Evolutionary conservation across 1,140 invertebrate genomes (phyloP), one percentile per base, ranked within the genome.

Genomic region (Lutraria rhynchaena): DNA sequence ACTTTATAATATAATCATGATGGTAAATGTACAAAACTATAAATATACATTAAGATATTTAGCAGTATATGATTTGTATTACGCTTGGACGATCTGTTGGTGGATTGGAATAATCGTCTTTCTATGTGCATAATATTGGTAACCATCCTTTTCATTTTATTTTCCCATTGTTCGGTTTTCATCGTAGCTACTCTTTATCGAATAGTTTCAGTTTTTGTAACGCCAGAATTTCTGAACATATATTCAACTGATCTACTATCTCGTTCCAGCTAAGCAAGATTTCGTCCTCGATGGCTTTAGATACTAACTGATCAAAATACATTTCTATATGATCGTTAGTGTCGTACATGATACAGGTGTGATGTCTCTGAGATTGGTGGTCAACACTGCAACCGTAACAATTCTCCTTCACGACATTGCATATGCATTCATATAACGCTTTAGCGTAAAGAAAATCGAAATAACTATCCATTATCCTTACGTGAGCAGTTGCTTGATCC

Each of bases 151-250:
- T 27, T 65, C 33, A 78, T 65, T 65, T 78, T 78, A 3, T 2
- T 27, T 60, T 67, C 53, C 75, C 75, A 78, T 35, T 49, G 49
- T 27, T 67, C 27, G 1, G 75, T 78, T 78, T 78, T 78, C 75
- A 78, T 78, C 1, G 55, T 35, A 24, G 22, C 7, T 3, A 78
- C 33, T 78, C 61, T 27, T 67, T 78, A 35, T 24, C 55, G 27
- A 46, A 67, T 0, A 67, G 15, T 1, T 53, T 61, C 31, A 22
- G 35, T 29, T 78, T 78, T 22, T 78, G 75, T 37, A 78, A 9
- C 13, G 29, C 5, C 9, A 78, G 22, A 17, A 67, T 3, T 13
- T 78, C 46, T 7, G 41, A 7, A 3, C 31, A 55, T 24, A 78
- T 53, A 37, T 78, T 78, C 1, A 29, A 44, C 37, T 29, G 27